Evolutionary conservation across 2,113 vertebrate genomes (phyloP).

Genomic region (Numida meleagris): DNA sequence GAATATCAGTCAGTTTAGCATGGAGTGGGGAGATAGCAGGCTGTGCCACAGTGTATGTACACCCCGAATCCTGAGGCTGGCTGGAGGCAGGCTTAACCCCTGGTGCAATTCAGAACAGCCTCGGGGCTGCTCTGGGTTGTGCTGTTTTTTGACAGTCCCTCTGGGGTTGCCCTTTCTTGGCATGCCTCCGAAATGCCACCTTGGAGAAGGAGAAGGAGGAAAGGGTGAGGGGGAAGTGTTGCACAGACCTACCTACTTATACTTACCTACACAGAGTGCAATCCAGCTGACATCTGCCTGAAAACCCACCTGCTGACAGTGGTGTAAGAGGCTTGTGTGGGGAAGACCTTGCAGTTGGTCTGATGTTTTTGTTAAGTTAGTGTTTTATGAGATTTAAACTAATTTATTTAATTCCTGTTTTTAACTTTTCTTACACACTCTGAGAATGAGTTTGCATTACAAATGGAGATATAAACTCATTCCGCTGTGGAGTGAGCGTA

Average conservation of each 20-base stretch:
- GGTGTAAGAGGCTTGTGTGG: background rate
- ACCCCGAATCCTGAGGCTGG: conserved; percentile 46
- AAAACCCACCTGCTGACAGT: background rate
- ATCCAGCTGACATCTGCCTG: background rate
- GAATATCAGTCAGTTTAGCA: background rate
- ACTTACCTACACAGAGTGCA: background rate
- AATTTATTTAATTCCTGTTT: background rate
- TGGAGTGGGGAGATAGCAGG: background rate
- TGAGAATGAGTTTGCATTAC: background rate
- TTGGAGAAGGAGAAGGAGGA: background rate
- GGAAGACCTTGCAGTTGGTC: background rate
- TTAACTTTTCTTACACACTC: background rate
- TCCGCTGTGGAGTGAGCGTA: background rate
- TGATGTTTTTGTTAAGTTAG: background rate
- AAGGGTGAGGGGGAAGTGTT: background rate
- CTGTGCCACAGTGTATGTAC: background rate
- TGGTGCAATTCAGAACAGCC: conserved; percentile 54
- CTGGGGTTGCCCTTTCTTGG: conserved; percentile 46
- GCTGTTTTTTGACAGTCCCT: conserved; percentile 56
- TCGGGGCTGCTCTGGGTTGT: conserved; percentile 62
- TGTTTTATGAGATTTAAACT: background rate
- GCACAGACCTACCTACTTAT: background rate
- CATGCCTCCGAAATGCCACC: conserved; percentile 5
- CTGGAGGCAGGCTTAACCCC: conserved; percentile 61
- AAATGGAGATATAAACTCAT: background rate